phyloP scores from a whole-genome alignment of 2,888 invertebrate species.

The Colletes collaris region DNA sequence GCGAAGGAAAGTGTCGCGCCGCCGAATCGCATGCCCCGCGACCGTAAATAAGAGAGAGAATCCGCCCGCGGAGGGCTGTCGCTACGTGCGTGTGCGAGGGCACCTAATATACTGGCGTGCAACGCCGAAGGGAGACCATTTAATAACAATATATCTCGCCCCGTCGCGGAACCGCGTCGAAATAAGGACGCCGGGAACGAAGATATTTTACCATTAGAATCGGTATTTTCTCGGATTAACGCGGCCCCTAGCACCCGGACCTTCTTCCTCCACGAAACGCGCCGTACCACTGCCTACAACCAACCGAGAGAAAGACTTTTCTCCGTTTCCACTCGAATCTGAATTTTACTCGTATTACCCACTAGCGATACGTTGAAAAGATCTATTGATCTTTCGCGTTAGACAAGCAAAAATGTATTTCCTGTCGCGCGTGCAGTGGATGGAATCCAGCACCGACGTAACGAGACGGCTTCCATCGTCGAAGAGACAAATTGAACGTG shows the following conservation, averaged over 20 bases:
- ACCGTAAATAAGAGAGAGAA: conserved; percentile 71
- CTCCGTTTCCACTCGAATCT: too few relatives aligned
- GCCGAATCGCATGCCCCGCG: conserved; percentile 73
- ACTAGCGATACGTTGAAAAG: too few relatives aligned
- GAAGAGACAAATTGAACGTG: conserved; percentile 53
- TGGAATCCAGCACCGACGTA: not conserved
- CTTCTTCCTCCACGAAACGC: too few relatives aligned
- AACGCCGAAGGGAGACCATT: conserved; percentile 79
- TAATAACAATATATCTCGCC: conserved; percentile 83
- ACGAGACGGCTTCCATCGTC: conserved; percentile 24
- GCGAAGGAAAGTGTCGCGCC: not conserved
- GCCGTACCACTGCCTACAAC: too few relatives aligned
- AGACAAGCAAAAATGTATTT: too few relatives aligned
- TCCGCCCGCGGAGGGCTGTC: conserved; percentile 37
- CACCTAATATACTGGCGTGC: conserved; percentile 77
- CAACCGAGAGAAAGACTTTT: too few relatives aligned
- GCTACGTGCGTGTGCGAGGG: conserved; percentile 43
- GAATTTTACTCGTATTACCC: too few relatives aligned
- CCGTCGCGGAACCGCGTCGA: conserved; percentile 69
- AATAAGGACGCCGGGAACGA: conserved; percentile 36
- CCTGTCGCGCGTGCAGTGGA: too few relatives aligned
- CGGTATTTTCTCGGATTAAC: conserved; percentile 43
- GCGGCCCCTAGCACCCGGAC: not conserved
- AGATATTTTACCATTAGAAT: conserved; percentile 50
- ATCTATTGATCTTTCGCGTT: too few relatives aligned